These are phyloP conservation scores for Caenorhabditis becei DNA, from an alignment of 2,888 invertebrate species.

Conservation along the genomic window DNA sequence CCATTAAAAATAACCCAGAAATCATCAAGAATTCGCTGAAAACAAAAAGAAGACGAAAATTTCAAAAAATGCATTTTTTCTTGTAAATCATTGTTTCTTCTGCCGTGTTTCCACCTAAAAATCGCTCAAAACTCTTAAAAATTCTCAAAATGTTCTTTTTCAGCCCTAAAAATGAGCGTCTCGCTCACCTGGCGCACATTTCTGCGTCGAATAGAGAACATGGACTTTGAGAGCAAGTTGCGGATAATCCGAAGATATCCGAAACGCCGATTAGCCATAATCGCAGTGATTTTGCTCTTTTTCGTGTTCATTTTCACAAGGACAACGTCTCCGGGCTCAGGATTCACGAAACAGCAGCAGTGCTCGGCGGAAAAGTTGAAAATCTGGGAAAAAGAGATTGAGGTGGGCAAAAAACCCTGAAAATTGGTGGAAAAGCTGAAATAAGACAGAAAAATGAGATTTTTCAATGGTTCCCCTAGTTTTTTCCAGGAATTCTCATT, in stretches of 20 bases:
- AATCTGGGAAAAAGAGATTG: conserved; percentile 39
- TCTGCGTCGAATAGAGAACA: conserved; percentile 57
- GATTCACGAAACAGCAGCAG: conserved; percentile 42
- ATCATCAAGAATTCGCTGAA: too few relatives aligned
- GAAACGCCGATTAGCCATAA: conserved; percentile 31
- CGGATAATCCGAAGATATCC: conserved; percentile 56
- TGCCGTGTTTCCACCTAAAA: background rate
- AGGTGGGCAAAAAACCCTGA: conserved; percentile 7
- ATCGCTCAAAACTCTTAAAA: background rate
- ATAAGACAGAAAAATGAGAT: too few relatives aligned
- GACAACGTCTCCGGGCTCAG: conserved; percentile 1
- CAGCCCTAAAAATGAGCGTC: conserved; percentile 46
- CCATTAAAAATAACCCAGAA: background rate
- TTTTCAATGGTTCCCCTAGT: background rate
- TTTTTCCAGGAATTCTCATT: conserved; percentile 60
- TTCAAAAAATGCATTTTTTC: background rate
- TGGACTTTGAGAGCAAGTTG: conserved; percentile 57
- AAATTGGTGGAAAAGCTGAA: too few relatives aligned
- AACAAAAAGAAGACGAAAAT: too few relatives aligned
- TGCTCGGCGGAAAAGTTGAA: conserved; percentile 50
- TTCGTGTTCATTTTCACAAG: conserved; percentile 56
- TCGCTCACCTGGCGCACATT: conserved; percentile 52
- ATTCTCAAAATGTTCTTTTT: background rate
- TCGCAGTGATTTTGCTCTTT: conserved; percentile 35
- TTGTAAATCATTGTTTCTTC: background rate